A percentile compares a stretch with the other conserved stretches of the same genome.
phyloP scores from a whole-genome alignment of 2,888 invertebrate species.

The Papilio demoleus region DNA sequence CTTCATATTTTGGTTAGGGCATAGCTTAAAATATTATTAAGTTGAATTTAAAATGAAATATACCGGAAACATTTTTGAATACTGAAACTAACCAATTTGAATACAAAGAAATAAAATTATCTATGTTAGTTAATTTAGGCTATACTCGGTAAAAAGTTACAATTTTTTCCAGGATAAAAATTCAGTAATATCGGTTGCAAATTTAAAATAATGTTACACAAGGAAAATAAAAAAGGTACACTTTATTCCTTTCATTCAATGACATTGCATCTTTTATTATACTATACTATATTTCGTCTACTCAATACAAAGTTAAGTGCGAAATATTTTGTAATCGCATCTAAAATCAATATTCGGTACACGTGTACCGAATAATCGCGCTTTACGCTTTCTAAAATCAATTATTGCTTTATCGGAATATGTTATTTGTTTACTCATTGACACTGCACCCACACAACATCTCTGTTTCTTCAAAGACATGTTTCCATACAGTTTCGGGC shows the following conservation, averaged over 20 bases:
- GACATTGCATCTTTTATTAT: too few species aligned
- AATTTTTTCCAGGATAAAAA: too few species aligned
- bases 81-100: not conserved
- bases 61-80: not conserved
- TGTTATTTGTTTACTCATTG: not conserved
- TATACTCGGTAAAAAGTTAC: too few species aligned
- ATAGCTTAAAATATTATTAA: too few species aligned
- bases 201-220: not conserved
- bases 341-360: too few species aligned
- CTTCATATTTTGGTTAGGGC: too few species aligned
- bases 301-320: not conserved
- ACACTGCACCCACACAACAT: not conserved
- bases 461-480: not conserved
- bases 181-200: too few species aligned
- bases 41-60: too few species aligned
- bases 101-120: not conserved
- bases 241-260: not conserved
- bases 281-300: not conserved
- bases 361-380: too few species aligned
- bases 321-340: not conserved
- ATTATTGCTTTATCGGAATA: constrained; percentile 6
- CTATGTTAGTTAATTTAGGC: not conserved
- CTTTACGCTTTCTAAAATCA: not conserved
- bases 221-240: not conserved
- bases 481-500: not conserved